Percentiles rank a stretch among this genome's conserved stretches.
Evolutionary conservation across 2,888 invertebrate genomes (phyloP).

Genomic region (Ephialtes manifestator): DNA sequence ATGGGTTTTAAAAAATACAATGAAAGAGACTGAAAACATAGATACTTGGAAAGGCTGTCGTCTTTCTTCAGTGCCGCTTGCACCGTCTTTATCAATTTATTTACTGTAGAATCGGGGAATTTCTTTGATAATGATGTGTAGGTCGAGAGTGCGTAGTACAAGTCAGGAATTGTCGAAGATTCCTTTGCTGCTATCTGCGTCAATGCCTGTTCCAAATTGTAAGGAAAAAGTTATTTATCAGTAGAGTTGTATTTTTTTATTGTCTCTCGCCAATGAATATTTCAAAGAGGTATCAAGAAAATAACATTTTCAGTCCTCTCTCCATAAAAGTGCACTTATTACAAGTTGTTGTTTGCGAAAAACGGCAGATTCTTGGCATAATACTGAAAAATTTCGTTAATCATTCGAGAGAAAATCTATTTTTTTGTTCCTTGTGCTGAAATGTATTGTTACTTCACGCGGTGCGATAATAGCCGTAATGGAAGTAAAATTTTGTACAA

Average conservation of each 20-base stretch:
- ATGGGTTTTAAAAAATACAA: slow-evolving; percentile 5
- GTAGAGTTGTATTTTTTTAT: not conserved
- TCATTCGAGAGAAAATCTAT: too few relatives aligned
- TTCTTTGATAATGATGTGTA: slow-evolving; percentile 90
- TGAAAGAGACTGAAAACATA: slow-evolving; percentile 27
- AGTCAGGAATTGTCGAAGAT: slow-evolving; percentile 89
- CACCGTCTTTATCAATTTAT: slow-evolving; percentile 91
- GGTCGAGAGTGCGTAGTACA: slow-evolving; percentile 92
- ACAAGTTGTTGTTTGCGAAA: too few relatives aligned
- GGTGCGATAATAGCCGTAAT: too few relatives aligned
- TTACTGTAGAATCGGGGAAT: slow-evolving; percentile 87
- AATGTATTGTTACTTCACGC: too few relatives aligned
- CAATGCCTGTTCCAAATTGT: slow-evolving; percentile 79
- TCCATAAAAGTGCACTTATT: too few relatives aligned
- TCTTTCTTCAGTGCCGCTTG: slow-evolving; percentile 94
- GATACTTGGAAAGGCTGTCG: slow-evolving; percentile 91
- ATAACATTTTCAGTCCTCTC: too few relatives aligned
- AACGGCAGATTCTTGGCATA: too few relatives aligned
- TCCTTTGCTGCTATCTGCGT: slow-evolving; percentile 89
- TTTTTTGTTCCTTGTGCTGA: too few relatives aligned
- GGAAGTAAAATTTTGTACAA: too few relatives aligned
- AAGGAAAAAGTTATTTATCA: not conserved
- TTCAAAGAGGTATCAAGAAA: too few relatives aligned
- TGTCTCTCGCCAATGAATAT: not conserved
- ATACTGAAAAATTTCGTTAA: too few relatives aligned